These are phyloP conservation scores for Physella acuta DNA, from an alignment of 1,140 invertebrate genomes.

Conservation along the genomic window DNA sequence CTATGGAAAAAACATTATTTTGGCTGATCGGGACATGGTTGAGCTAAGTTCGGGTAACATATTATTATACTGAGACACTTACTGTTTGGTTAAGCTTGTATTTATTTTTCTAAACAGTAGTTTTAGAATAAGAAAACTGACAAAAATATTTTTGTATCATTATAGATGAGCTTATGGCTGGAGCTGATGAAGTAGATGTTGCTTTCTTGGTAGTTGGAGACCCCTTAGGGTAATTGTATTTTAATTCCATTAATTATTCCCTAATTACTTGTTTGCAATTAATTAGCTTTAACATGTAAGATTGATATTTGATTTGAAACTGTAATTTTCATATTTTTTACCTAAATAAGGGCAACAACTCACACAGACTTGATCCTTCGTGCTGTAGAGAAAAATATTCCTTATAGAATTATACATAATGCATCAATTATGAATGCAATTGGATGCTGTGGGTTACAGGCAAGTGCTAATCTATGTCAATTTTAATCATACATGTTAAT, in stretches of 20 bases:
- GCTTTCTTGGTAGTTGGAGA: constrained; percentile 90
- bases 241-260: constrained; percentile 1
- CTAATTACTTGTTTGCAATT: not conserved
- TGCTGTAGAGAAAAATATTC: constrained; percentile 71
- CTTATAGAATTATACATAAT: constrained; percentile 86
- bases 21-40: constrained; percentile 92
- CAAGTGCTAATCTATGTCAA: too few species aligned
- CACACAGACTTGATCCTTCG: constrained; percentile 92
- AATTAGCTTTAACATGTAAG: too few species aligned
- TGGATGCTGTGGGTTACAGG: constrained; percentile 91
- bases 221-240: constrained; percentile 63
- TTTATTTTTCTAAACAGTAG: constrained; percentile 4
- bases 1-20: constrained; percentile 68
- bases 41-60: constrained; percentile 74
- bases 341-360: constrained; percentile 77
- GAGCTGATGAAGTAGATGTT: constrained; percentile 75
- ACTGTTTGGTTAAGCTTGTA: not conserved
- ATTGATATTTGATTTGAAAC: not conserved
- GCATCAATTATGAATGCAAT: constrained; percentile 98
- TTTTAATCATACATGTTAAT: too few species aligned
- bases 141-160: constrained; percentile 10
- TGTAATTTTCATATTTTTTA: not conserved
- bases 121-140: constrained; percentile 15
- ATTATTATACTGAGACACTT: not conserved
- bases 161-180: constrained; percentile 77